Base-by-base conservation (phyloP, 2,888 invertebrate genomes). In the Resseliella maxima region DNA sequence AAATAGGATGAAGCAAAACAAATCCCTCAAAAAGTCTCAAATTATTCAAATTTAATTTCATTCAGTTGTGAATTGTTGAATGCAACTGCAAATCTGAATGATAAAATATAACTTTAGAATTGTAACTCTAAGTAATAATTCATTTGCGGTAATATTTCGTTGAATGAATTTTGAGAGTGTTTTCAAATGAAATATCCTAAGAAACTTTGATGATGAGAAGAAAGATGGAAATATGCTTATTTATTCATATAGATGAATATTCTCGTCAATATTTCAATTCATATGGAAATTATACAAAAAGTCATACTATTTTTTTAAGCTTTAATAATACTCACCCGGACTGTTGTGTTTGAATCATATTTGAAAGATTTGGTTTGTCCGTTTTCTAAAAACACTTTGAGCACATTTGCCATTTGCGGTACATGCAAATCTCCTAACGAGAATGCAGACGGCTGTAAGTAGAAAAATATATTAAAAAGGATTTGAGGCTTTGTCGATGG, bases 301-400 rank as follows among this genome's bases (percentile, higher is more conserved):
- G 24, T n/a, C n/a, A n/a, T n/a, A n/a, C n/a, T n/a, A n/a, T n/a
- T n/a, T n/a, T n/a, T n/a, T n/a, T n/a, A n/a, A n/a, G n/a, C n/a
- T n/a, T n/a, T n/a, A 83, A n/a, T 41, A 41, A 83, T 36, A 85
- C 35, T 90, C 93, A 90, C 90, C 89, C 91, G 95, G 0, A 98
- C 97, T 0, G 96, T 96, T 35, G 98, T 98, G 88, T 95, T 95
- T 86, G 95, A 94, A 92, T 98, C 97, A 90, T 98, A 98, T 90
- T 98, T 98, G 92, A 98, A 98, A 54, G 97, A 97, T 91, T 97
- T 97, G 21, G 98, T 98, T 91, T 98, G 98, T 12, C 98, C 98
- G 90, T 98, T 98, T 91, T 98, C 98, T 86, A 98, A 93, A 91
- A 97, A 98, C 15, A 98, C 98, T 92, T 98, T 98, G 86, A 98